phyloP scores from a whole-genome alignment of 2,113 vertebrate species.

The Brachyhypopomus occidentalis region DNA sequence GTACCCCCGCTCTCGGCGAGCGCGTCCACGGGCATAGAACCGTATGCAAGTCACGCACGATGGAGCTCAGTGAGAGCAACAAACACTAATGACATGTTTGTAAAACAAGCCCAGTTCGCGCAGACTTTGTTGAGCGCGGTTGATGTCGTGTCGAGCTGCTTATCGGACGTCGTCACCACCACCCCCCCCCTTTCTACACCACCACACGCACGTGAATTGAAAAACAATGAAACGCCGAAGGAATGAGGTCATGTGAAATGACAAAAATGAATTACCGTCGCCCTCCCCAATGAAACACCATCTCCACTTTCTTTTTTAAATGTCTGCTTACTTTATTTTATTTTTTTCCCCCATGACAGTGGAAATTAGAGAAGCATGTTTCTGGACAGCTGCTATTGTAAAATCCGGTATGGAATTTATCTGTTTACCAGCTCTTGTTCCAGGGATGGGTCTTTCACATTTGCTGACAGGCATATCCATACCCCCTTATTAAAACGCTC shows the following conservation, averaged over 20 bases:
- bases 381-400: slow-evolving; percentile 42
- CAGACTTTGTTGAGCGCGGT: background rate
- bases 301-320: background rate
- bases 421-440: slow-evolving; percentile 31
- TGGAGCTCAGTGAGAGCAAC: slow-evolving; percentile 44
- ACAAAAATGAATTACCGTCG: slow-evolving; percentile 16
- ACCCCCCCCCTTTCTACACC: too few species aligned
- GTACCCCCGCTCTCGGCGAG: background rate
- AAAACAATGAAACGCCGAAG: background rate
- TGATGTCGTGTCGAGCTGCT: slow-evolving; percentile 17
- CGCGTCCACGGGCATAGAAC: slow-evolving; percentile 47
- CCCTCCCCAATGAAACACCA: slow-evolving; percentile 11
- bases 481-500: slow-evolving; percentile 29
- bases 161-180: slow-evolving; percentile 1
- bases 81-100: slow-evolving; percentile 59
- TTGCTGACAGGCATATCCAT: slow-evolving; percentile 27
- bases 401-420: background rate
- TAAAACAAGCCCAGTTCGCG: slow-evolving; percentile 12
- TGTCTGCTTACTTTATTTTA: background rate
- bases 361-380: background rate
- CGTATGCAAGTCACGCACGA: slow-evolving; percentile 48
- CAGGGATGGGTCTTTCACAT: slow-evolving; percentile 11
- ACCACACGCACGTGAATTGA: background rate
- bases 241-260: slow-evolving; percentile 15
- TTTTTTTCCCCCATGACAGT: background rate